Base-by-base conservation (phyloP, 1,140 invertebrate genomes). In the Bombus confusus region DNA sequence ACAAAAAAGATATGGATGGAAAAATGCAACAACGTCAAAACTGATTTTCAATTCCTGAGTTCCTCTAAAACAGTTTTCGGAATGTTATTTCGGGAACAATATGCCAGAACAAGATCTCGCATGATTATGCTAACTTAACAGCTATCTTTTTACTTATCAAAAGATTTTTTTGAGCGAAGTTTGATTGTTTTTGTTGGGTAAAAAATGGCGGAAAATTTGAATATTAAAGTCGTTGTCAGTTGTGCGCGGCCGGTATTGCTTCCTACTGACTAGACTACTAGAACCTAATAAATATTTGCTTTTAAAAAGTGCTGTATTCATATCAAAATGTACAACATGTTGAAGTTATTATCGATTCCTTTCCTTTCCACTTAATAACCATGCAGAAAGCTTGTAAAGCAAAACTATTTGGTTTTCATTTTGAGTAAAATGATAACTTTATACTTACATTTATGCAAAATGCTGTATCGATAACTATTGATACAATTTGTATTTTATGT, bases 201-300 rank as follows among this genome's bases (percentile, higher is more conserved):
- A 92, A 93, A 93, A 93, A 93, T 90, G 86, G 87, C 90, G 88
- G 86, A 92, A 81, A 90, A 91, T 91, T 91, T 81, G 88, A 92
- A 90, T 91, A 90, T 86, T 92, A 91, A 90, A 90, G 85, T 94
- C 93, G 93, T 94, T 94, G 93, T 93, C 87, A 88, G 89, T 93
- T 93, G 92, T 93, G 91, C 92, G 90, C 92, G 91, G 92, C 91
- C 91, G 90, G 92, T 93, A 94, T 94, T 93, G 91, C 92, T 93
- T 93, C 69, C 91, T 91, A 92, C 88, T 92, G 87, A 85, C 86
- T 91, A 91, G 66, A 85, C 88, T 87, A 79, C 73, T 87, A 88
- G 78, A 75, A 80, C 84, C 86, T 91, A 88, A 90, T 83, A 86
- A 72, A 79, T 87, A 83, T 85, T 86, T 86, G 72, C 81, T 83